Base-by-base conservation (phyloP, 2,888 invertebrate species). In the Oxycera nigricornis region DNA sequence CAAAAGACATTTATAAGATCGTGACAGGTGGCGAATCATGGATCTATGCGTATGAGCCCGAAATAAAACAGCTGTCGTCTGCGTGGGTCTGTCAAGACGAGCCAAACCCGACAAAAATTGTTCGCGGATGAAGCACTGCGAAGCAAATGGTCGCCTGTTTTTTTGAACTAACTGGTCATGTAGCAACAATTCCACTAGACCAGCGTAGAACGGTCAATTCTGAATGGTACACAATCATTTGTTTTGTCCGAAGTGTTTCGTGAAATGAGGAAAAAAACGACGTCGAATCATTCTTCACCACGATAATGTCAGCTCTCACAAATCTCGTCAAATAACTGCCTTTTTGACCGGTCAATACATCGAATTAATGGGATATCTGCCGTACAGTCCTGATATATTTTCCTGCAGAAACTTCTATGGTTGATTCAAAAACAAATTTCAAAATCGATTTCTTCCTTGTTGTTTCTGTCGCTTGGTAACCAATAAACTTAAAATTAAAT, bases 341-440 rank as follows among this genome's bases (percentile, higher is more conserved):
- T 52, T 28, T 70, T 70, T 70, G 30, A 52, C 1, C 28, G 31
- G 2, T 17, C 26, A 70, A 50, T 41, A 50, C 50, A n/a, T 70
- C 2, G 52, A 50, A 17, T 70, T 50, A 6, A 70, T 52, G 70
- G 70, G 70, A 30, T 50, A 70, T 50, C 70, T 52, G 6, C 70
- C 70, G 52, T 50, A 70, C 50, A 70, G 70, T 2, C 52, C 50
- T 67, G 39, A 67, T 39, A n/a, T n/a, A n/a, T n/a, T n/a, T n/a
- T n/a, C n/a, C n/a, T n/a, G n/a, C n/a, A n/a, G n/a, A n/a, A n/a
- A n/a, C n/a, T n/a, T n/a, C n/a, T n/a, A n/a, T n/a, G n/a, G n/a
- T n/a, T n/a, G n/a, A n/a, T n/a, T n/a, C n/a, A n/a, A n/a, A n/a
- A n/a, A n/a, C n/a, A n/a, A n/a, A n/a, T n/a, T n/a, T n/a, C n/a